Evolutionary conservation across 1,140 invertebrate species (phyloP).

Genomic region (Neuroterus valhalla): DNA sequence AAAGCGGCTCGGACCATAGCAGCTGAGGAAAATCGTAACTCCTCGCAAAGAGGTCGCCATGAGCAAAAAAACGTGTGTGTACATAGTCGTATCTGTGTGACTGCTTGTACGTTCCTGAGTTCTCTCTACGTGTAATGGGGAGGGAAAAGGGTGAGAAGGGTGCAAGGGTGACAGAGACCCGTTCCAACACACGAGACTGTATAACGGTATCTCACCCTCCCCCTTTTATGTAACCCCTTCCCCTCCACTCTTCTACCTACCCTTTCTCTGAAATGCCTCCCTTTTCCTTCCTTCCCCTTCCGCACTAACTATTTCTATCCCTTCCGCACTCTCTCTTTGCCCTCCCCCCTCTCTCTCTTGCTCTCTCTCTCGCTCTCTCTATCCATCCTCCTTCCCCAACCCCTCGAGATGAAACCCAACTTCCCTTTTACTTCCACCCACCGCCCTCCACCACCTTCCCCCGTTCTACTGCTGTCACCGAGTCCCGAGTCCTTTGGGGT

Average conservation of each 20-base stretch:
- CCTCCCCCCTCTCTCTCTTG: conserved; percentile 36
- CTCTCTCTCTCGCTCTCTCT: conserved; percentile 39
- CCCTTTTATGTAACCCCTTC: neutral
- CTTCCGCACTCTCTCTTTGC: conserved; percentile 32
- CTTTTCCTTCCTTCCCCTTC: neutral
- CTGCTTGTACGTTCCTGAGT: conserved; percentile 45
- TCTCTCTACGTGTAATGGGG: conserved; percentile 36
- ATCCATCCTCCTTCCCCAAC: conserved; percentile 50
- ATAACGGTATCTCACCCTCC: conserved; percentile 44
- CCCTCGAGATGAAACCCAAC: conserved; percentile 71
- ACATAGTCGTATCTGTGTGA: conserved; percentile 37
- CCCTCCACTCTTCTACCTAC: too few relatives aligned
- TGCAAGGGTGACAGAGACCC: conserved; percentile 42
- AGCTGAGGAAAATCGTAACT: conserved; percentile 55
- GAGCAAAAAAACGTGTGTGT: conserved; percentile 50
- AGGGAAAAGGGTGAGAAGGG: conserved; percentile 45
- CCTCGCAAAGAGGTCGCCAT: conserved; percentile 49
- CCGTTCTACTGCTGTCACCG: conserved; percentile 43
- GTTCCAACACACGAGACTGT: conserved; percentile 54
- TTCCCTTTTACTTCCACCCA: conserved; percentile 55
- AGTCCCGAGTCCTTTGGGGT: conserved; percentile 67
- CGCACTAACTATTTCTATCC: conserved; percentile 61
- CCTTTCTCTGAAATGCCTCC: neutral
- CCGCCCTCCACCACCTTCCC: conserved; percentile 32
- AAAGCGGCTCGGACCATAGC: conserved; percentile 43